phyloP scores from a whole-genome alignment of 2,797 vertebrate species.

The Urophycis tenuis region DNA sequence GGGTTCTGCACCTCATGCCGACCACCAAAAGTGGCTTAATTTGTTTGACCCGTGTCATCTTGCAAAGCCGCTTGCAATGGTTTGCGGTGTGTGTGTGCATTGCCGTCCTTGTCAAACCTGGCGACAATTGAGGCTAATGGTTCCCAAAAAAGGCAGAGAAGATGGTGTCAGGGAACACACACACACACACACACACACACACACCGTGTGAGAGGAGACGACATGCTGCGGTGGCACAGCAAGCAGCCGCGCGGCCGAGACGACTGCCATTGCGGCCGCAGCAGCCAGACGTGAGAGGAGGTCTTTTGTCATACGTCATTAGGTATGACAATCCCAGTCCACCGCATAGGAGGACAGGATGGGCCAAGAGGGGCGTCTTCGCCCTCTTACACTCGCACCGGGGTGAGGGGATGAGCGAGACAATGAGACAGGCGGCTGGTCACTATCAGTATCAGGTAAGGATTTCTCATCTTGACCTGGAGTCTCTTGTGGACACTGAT shows the following conservation, averaged over 20 bases:
- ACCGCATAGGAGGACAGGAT: background rate
- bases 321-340: background rate
- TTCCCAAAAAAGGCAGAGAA: background rate
- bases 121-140: background rate
- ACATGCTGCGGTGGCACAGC: background rate
- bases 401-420: background rate
- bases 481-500: background rate
- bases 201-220: background rate
- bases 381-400: background rate
- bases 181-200: too few species aligned
- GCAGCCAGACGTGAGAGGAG: too few species aligned
- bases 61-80: background rate
- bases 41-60: background rate
- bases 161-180: background rate
- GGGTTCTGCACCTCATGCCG: background rate
- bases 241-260: background rate
- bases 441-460: background rate
- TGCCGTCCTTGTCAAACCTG: background rate
- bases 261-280: background rate
- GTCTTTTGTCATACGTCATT: background rate
- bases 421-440: background rate
- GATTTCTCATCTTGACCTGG: background rate
- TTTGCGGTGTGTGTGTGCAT: background rate
- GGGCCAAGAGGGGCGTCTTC: background rate
- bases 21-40: too few species aligned